Percentiles rank a stretch among this genome's conserved stretches.
These are phyloP conservation scores for Gallinago solitaria DNA, from an alignment of 2,797 vertebrate genomes.

Conservation along the genomic window DNA sequence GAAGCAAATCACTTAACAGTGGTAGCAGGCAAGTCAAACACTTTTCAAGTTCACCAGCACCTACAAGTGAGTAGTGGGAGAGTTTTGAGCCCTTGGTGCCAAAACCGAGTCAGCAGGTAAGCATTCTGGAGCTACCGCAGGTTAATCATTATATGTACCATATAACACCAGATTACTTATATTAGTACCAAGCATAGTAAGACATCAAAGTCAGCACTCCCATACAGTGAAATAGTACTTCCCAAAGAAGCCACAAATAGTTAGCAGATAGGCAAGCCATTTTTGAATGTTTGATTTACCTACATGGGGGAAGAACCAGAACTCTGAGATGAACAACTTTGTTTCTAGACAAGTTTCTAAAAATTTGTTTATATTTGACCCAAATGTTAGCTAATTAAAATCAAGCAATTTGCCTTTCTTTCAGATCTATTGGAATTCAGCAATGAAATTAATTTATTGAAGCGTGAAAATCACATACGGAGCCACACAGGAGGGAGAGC, in stretches of 20 bases:
- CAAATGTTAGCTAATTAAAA: background rate
- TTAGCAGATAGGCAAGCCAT: background rate
- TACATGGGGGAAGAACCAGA: background rate
- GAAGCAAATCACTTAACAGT: background rate
- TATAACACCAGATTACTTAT: background rate
- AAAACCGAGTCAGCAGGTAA: background rate
- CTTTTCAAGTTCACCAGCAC: background rate
- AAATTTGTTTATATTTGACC: background rate
- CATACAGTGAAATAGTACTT: background rate
- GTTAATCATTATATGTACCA: conserved; percentile 43
- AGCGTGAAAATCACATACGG: background rate
- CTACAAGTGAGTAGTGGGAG: background rate
- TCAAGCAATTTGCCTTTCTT: background rate
- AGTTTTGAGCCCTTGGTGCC: background rate
- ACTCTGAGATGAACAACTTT: background rate
- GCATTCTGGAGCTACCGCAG: background rate
- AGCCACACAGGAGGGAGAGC: background rate
- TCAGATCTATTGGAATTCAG: background rate
- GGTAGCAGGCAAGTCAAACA: background rate
- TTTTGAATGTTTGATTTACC: background rate
- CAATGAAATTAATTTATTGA: background rate
- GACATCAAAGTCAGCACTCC: background rate
- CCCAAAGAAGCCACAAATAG: background rate
- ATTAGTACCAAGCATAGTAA: background rate
- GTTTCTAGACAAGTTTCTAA: background rate